phyloP scores from a whole-genome alignment of 1,140 invertebrate species.

The Phymorhynchus buccinoides region DNA sequence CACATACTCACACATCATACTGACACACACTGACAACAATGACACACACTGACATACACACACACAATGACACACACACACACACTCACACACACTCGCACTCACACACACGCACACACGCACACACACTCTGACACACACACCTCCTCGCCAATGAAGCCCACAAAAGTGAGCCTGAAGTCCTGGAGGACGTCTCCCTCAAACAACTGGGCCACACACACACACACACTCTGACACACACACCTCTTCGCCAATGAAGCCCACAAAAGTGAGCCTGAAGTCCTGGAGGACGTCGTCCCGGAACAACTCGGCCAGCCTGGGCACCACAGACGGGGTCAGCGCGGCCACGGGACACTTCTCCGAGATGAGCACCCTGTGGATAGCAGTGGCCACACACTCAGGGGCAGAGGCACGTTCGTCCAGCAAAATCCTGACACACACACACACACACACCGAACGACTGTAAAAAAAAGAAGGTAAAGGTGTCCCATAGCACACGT shows the following conservation, averaged over 20 bases:
- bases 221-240: background rate
- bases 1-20: background rate
- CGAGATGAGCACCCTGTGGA: background rate
- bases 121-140: too few relatives aligned
- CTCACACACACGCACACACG: background rate
- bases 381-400: background rate
- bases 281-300: background rate
- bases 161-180: background rate
- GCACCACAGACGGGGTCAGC: background rate
- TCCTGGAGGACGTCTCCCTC: background rate
- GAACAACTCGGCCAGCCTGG: background rate
- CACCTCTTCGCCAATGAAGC: constrained; percentile 2
- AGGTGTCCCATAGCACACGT: too few relatives aligned
- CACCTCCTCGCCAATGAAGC: background rate
- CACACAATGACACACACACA: background rate
- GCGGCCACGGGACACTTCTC: constrained; percentile 18
- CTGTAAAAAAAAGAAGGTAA: too few relatives aligned
- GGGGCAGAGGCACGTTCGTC: background rate
- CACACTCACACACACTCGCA: background rate
- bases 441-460: background rate
- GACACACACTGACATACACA: background rate
- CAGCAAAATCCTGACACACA: constrained; percentile 7
- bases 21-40: background rate
- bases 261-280: background rate
- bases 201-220: background rate